phyloP scores from a whole-genome alignment of 2,113 vertebrate genomes.

The Ochotona princeps region DNA sequence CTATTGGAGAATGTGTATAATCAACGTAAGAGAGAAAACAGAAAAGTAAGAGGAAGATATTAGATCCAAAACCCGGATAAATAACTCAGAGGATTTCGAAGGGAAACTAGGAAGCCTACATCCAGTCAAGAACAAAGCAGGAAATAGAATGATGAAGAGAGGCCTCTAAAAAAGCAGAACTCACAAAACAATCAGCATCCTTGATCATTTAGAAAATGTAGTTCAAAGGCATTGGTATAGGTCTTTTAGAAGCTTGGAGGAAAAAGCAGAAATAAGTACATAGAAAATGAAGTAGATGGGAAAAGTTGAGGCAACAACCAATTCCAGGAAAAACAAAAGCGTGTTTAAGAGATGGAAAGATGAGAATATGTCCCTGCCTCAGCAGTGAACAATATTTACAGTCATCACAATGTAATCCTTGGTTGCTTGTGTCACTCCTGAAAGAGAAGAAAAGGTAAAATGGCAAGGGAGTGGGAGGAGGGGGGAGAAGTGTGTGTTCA shows the following conservation, averaged over 20 bases:
- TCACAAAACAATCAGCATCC: neutral
- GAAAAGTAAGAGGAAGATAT: neutral
- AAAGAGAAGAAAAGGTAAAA: neutral
- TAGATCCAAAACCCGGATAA: neutral
- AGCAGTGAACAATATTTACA: neutral
- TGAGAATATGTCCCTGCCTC: neutral
- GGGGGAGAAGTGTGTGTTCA: too few relatives aligned
- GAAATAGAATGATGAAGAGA: neutral
- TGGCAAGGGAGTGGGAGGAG: neutral
- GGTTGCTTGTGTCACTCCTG: neutral
- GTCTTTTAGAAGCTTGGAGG: neutral
- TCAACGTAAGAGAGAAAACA: neutral
- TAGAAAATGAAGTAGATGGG: neutral
- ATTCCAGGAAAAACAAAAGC: slow-evolving; percentile 17
- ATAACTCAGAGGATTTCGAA: neutral
- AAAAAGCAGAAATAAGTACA: neutral
- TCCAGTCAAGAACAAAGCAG: neutral
- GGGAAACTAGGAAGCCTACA: neutral
- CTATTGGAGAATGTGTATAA: neutral
- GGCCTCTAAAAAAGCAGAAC: neutral
- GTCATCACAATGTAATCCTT: too few relatives aligned
- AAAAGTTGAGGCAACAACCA: neutral
- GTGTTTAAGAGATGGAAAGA: neutral
- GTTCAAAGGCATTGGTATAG: neutral
- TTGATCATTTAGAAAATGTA: neutral